Base-by-base conservation (phyloP, 2,888 invertebrate genomes). In the Girardia tigrina region DNA sequence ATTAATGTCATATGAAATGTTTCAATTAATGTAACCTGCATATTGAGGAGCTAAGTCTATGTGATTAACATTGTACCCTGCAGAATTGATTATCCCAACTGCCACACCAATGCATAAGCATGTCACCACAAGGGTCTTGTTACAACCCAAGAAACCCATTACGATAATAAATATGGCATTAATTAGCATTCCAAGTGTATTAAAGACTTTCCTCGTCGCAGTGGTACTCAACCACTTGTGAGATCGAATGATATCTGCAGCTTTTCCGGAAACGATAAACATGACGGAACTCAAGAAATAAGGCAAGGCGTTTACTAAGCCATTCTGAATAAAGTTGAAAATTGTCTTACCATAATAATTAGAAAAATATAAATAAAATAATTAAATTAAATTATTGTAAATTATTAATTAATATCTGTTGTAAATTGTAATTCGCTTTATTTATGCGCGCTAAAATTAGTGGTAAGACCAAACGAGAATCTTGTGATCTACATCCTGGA, bases 71-170 rank as follows among this genome's bases (percentile, higher is more conserved):
- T 86, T 86, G 80, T 80, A 84, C 1, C 92, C 93, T 28, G 77
- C 77, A 4, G 91, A 89, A 92, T 92, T 93, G 0, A 92, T 91
- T 83, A 93, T 91, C 0, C 92, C 86, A 0, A 94, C 93, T 0
- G 92, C 86, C 14, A 27, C 71, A 12, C 8, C 71, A n/a, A 71
- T 71, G 27, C 71, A 71, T n/a, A 71, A 28, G 29, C 23, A 71
- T 8, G 29, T 14, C 2, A 71, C 71, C 8, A n/a, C 71, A 12
- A 71, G 71, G 27, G 27, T n/a, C 23, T n/a, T 71, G 23, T 71
- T 20, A 20, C 71, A 71, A 8, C 71, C 71, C 14, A 71, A n/a
- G 71, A 28, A 71, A n/a, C 28, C 23, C 14, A 71, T 29, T 8
- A n/a, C 71, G 4, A 71, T n/a, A 27, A 71, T 28, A 29, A 71